phyloP scores from a whole-genome alignment of 92 coral and sea anemone species.

The Epizoanthus scotinus region DNA sequence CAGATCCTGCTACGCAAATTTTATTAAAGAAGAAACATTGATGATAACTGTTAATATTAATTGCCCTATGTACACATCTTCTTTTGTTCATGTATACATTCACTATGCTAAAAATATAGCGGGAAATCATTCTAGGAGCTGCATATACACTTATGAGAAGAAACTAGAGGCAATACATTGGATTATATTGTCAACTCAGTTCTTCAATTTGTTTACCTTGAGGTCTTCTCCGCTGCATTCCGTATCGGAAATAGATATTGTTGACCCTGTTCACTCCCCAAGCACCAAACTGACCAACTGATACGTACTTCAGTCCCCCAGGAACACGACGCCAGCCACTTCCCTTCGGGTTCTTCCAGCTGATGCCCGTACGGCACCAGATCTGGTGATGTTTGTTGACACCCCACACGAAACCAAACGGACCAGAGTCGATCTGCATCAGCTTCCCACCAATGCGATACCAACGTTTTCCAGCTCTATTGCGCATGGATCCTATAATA shows the following conservation, averaged over 20 bases:
- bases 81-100: too few relatives aligned
- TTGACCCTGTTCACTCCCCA: slow-evolving; percentile 37
- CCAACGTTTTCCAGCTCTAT: slow-evolving; percentile 33
- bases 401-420: slow-evolving; percentile 53
- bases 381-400: slow-evolving; percentile 34
- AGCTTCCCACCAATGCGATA: slow-evolving; percentile 38
- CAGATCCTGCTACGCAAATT: too few relatives aligned
- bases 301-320: slow-evolving; percentile 26
- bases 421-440: slow-evolving; percentile 52
- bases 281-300: slow-evolving; percentile 5
- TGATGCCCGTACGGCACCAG: slow-evolving; percentile 47
- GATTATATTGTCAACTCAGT: too few relatives aligned
- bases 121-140: too few relatives aligned
- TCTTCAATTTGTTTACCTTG: slow-evolving; percentile 1
- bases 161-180: too few relatives aligned
- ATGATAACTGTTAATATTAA: too few relatives aligned
- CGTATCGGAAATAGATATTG: slow-evolving; percentile 33
- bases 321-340: slow-evolving; percentile 29
- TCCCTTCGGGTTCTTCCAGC: slow-evolving; percentile 25
- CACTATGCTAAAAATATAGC: too few relatives aligned
- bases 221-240: slow-evolving; percentile 10
- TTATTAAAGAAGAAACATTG: too few relatives aligned
- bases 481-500: slow-evolving; percentile 17
- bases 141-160: too few relatives aligned
- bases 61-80: too few relatives aligned